Evolutionary conservation across 2,888 invertebrate genomes (phyloP), one percentile per base, ranked within the genome.

Genomic region (Microplitis manilae): DNA sequence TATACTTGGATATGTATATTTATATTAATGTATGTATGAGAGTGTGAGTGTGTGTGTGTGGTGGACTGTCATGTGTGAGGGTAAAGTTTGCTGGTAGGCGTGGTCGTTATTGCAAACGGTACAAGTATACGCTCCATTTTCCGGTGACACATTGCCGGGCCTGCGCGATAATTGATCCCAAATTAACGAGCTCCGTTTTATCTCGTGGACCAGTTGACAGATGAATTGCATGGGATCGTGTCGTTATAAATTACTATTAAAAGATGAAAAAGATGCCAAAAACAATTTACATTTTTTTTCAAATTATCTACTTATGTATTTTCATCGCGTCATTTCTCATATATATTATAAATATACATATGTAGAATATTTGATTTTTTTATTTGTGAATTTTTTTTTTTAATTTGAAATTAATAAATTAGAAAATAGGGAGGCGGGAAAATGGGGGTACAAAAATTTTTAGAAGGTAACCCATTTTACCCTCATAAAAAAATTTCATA

Each of bases 121-220:
- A 60, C 8, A 17, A 61, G 62, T 73, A 20, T 64, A 76, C 73
- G 81, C 74, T 80, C 79, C 82, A 81, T 82, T 80, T 82, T 82
- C 80, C 76, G 67, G 74, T 80, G 82, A 80, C 80, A 82, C 81
- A 81, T 81, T 79, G 81, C 81, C 41, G 61, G 78, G 72, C 79
- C 73, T 77, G 80, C 82, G 82, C 82, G 83, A 81, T 87, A 87
- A 87, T 87, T 87, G 85, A 85, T 84, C 83, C 79, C 74, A 81
- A 86, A 87, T 87, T 85, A 87, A 87, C 84, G 84, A 84, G 85
- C 80, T 75, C 80, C 81, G 82, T 81, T 82, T 81, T 86, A 84
- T 83, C 79, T 79, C 81, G 77, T 75, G 80, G 68, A 72, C 68
- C 79, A 81, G 73, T 79, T 83, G 82, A 81, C 81, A 83, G 84